phyloP scores from a whole-genome alignment of 2,113 vertebrate species.

The Pluvialis apricaria region DNA sequence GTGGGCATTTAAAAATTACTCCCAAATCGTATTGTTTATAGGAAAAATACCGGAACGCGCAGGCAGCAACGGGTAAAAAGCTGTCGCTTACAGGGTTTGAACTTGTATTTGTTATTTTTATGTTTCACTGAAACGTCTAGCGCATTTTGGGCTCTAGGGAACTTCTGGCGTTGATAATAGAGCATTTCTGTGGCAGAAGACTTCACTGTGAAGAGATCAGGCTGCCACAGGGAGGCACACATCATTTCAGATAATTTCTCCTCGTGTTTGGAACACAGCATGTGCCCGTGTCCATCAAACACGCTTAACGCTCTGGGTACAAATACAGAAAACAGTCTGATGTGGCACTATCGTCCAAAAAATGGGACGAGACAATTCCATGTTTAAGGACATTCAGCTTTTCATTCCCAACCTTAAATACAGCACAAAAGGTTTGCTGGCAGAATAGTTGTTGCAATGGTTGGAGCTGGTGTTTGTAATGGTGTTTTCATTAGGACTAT shows the following conservation, averaged over 20 bases:
- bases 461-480: neutral
- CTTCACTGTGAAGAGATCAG: neutral
- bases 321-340: neutral
- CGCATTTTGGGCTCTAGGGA: neutral
- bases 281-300: neutral
- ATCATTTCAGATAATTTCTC: neutral
- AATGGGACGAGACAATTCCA: neutral
- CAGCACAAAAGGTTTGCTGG: neutral
- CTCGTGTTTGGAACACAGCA: neutral
- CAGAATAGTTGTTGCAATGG: neutral
- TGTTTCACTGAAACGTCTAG: neutral
- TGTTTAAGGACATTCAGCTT: neutral
- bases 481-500: neutral
- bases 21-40: neutral
- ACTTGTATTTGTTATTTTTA: fast-evolving
- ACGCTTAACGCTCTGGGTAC: neutral
- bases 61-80: neutral
- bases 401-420: neutral
- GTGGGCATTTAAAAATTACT: neutral
- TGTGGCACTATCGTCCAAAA: neutral
- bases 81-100: neutral
- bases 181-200: neutral
- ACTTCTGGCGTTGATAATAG: neutral
- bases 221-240: neutral
- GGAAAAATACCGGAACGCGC: fast-evolving